Evolutionary conservation across 2,797 vertebrate species (phyloP), one percentile per base, ranked within the genome.

Genomic region (Syndactyla subalaris): DNA sequence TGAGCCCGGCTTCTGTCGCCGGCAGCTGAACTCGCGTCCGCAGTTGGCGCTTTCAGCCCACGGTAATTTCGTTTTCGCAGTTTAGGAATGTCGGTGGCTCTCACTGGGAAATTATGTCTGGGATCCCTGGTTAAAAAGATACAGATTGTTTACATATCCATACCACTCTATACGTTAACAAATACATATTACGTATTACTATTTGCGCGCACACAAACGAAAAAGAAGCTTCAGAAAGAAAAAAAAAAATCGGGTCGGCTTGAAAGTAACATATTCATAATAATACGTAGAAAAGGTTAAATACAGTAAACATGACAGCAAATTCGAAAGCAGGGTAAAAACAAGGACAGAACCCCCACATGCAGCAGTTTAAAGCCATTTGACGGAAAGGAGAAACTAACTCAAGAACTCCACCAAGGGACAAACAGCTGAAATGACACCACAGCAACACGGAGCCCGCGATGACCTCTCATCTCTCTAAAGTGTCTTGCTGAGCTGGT

Each of bases 391-490:
- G 88, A 96, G 95, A 98, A 98, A 96, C 89, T 96, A 96, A 98
- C 98, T 98, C 98, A 96, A 98, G 95, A 97, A 95, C 98, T 98
- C 98, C 98, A 98, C 98, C 98, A 98, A 98, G 98, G 98, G 98
- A 98, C 97, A 92, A 95, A 89, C 62, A 71, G 93, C 26, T 83
- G 97, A 94, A 97, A 98, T 92, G 95, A 97, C 98, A 98, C 72
- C 88, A 24, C 36, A 57, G n/a, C 70, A 39, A 71, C 96, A 11
- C 76, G 41, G 46, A 95, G 86, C 90, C 77, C 61, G 61, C 52
- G 21, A 54, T 98, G 98, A 98, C 98, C 98, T 97, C 97, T 97
- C 93, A 17, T 96, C 84, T 82, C 38, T 72, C 26, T 36, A 10
- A 90, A 96, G 87, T 24, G 32, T 36, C 81, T 14, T 78, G 87